phyloP scores from a whole-genome alignment of 2,888 invertebrate genomes.

The Chloroclystis v-ata region DNA sequence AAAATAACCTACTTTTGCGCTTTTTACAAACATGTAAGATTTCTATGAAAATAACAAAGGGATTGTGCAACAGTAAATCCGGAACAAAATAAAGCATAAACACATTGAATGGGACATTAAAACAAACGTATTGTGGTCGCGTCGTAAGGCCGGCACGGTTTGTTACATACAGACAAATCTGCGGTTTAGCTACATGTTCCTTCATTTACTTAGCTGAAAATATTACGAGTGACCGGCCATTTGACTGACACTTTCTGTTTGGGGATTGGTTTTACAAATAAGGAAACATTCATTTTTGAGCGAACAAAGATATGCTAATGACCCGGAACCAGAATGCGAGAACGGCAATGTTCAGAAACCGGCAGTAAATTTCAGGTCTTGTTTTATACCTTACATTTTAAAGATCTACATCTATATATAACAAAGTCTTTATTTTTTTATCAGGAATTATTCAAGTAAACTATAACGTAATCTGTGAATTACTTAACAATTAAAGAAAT shows the following conservation, averaged over 20 bases:
- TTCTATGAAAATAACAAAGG: constrained; percentile 14
- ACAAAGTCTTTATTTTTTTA: no score
- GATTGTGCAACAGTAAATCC: constrained; percentile 22
- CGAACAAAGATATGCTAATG: no score
- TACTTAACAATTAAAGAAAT: no score
- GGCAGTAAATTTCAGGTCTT: no score
- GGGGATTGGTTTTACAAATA: not conserved
- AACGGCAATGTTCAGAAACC: no score
- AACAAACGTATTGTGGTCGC: constrained; percentile 18
- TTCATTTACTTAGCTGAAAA: not conserved
- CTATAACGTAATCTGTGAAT: no score
- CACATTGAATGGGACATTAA: constrained; percentile 19
- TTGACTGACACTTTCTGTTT: not conserved
- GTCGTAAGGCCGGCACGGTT: constrained; percentile 12
- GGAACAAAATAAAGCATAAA: constrained; percentile 21
- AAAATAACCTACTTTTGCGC: no score
- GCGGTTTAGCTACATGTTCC: constrained; percentile 1
- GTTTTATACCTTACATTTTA: no score
- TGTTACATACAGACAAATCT: constrained; percentile 18
- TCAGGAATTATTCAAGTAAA: no score
- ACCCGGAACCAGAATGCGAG: no score
- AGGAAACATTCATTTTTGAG: not conserved
- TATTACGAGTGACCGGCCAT: not conserved
- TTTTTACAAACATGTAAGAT: not conserved
- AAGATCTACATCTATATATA: no score